Base-by-base conservation (phyloP, 2,797 vertebrate species). In the Diceros bicornis region DNA sequence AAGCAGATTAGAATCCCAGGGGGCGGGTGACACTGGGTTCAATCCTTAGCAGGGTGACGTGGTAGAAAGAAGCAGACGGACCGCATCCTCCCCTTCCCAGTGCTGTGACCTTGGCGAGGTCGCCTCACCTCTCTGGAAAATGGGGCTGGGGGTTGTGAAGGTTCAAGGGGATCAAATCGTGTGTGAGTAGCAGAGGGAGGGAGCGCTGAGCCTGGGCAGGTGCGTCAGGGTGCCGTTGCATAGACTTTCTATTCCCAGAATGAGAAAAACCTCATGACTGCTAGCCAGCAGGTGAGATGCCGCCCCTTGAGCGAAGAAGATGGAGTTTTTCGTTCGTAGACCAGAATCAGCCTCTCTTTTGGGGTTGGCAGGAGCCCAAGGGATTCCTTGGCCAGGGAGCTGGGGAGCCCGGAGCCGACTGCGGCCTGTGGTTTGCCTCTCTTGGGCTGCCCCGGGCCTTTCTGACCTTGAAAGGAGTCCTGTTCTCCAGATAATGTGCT, bases 381-480 rank as follows among this genome's bases (percentile, higher is more conserved):
- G 72, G 84, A 97, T 96, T 97, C 75, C 87, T n/a, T n/a, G 97
- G 89, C 61, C 95, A 75, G 95, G 93, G 89, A 72, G 78, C 85
- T 12, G 27, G 44, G 55, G 71, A 92, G 81, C 55, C 74, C 66
- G 1, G 59, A 37, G 64, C 41, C 4, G 10, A 1, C 37, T 0
- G 16, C 29, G 47, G 85, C 64, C 16, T 0, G 0, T 2, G 71
- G 62, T 34, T 16, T 12, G 62, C 91, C 34, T 81, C 81, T 89
- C 61, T 52, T 68, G 14, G 85, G 55, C 77, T 13, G 57, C 68
- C 12, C 87, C 0, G 9, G 86, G 82, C 23, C 10, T 89, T 94
- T 96, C 89, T 94, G 96, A 91, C 96, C 93, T 97, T 97, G 96
- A 96, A 96, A 95, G 77, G 82, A 44, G 72, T 93, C 96, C 92